Percentiles rank a stretch among this genome's conserved stretches.
phyloP scores from a whole-genome alignment of 2,113 vertebrate species.

The Oenanthe melanoleuca region DNA sequence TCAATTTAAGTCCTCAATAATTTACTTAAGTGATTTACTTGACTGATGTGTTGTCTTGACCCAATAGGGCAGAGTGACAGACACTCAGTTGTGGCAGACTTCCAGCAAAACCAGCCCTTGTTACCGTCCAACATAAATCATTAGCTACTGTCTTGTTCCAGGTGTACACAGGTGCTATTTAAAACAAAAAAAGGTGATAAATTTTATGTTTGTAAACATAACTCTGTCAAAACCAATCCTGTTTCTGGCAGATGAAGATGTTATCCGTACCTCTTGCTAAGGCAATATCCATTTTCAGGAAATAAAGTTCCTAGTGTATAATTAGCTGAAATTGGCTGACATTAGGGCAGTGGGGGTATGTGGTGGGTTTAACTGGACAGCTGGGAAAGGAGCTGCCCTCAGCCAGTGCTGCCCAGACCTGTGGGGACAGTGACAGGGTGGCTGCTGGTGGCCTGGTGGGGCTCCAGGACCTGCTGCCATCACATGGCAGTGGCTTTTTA shows the following conservation, averaged over 20 bases:
- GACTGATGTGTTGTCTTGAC: constrained; percentile 73
- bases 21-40: constrained; percentile 67
- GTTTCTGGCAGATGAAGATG: constrained; percentile 79
- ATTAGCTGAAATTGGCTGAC: constrained; percentile 45
- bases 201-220: constrained; percentile 78
- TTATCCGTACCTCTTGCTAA: constrained; percentile 73
- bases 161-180: constrained; percentile 77
- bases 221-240: constrained; percentile 72
- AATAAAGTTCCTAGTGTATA: constrained; percentile 76
- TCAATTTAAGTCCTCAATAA: constrained; percentile 69
- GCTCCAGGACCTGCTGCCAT: rapidly evolving
- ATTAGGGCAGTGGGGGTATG: background rate
- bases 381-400: background rate
- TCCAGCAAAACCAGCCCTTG: constrained; percentile 76
- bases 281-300: constrained; percentile 69
- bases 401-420: background rate
- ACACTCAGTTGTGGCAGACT: constrained; percentile 75
- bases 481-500: background rate
- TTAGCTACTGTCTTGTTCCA: constrained; percentile 70
- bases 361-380: background rate
- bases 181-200: constrained; percentile 48
- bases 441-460: background rate
- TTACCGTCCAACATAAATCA: constrained; percentile 76
- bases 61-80: constrained; percentile 76
- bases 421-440: rapidly evolving